Base-by-base conservation (phyloP, 2,113 vertebrate species). In the Sapajus apella region DNA sequence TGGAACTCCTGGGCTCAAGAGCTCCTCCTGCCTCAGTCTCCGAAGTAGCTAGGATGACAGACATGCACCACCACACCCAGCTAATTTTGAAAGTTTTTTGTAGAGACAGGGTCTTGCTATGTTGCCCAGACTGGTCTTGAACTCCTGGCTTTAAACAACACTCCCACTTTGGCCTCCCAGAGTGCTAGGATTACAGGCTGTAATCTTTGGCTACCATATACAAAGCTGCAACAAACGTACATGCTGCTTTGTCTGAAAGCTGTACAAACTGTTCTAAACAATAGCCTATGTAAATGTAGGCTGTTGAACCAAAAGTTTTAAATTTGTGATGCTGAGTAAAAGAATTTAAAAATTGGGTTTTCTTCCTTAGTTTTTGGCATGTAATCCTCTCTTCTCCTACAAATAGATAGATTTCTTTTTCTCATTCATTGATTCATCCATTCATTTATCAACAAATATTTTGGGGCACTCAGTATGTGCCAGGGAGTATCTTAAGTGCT, bases 241-340 rank as follows among this genome's bases (percentile, higher is more conserved):
- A 11, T 40, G 52, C 23, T 52, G 13, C 47, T 92, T 70, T 91
- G 76, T 72, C 83, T 75, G 45, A 75, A 76, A 87, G 47, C 81
- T 55, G 3, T 87, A 27, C 30, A 50, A 73, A 50, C n/a, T 80
- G 37, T 80, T 83, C n/a, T 90, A 3, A 92, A 68, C 27, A 76
- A 64, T 20, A 84, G 25, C 10, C 16, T 61, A 4, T 40, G 47
- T 66, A 90, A 77, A 92, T 32, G 89, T 0, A 77, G 30, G 11
- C 61, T 32, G 14, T 80, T 70, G 75, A 87, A 94, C 8, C 61
- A 75, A 83, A 96, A 83, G 43, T 58, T 87, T 95, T 87, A 85
- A 45, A 90, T 76, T 75, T 73, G 52, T 64, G 52, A 68, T 76
- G 66, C 81, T 87, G 20, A 72, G 21, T 47, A 81, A 47, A 82